These are phyloP conservation scores for Aplysina aerophoba DNA, from an alignment of 37 sponge, comb jelly and placozoan species.

Conservation along the genomic window DNA sequence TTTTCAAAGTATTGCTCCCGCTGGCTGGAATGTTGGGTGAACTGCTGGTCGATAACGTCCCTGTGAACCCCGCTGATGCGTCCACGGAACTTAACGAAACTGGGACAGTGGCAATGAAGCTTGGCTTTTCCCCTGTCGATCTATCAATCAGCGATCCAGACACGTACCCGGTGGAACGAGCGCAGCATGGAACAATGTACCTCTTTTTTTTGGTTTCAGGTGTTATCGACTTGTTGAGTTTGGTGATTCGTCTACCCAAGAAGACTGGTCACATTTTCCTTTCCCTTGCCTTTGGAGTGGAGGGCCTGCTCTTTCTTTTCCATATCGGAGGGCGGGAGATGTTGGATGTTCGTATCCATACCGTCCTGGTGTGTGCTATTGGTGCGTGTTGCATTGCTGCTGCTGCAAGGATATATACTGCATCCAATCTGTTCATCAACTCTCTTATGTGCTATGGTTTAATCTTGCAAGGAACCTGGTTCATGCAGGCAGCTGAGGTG, in stretches of 20 bases:
- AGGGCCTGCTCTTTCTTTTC: constrained; percentile 62
- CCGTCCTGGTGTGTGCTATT: constrained; percentile 37
- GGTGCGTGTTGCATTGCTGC: constrained; percentile 37
- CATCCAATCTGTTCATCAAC: constrained; percentile 57
- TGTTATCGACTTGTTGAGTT: constrained; percentile 43
- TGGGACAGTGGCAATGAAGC: constrained; percentile 6
- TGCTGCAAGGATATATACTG: constrained; percentile 21
- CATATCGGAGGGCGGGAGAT: constrained; percentile 39
- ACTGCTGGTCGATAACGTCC: constrained; percentile 9
- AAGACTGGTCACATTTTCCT: constrained; percentile 47
- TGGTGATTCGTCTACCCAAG: constrained; percentile 39
- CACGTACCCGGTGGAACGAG: constrained; percentile 4
- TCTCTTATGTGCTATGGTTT: constrained; percentile 34
- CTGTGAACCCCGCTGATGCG: too few relatives aligned
- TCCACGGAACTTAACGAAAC: too few relatives aligned
- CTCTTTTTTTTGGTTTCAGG: constrained; percentile 59
- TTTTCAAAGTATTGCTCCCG: constrained; percentile 45
- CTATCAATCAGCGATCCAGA: neutral
- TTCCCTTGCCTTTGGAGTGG: constrained; percentile 48
- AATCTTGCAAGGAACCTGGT: constrained; percentile 68
- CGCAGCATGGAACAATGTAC: constrained; percentile 72
- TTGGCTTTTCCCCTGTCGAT: constrained; percentile 9
- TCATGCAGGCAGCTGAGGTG: constrained; percentile 53
- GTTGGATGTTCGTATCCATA: constrained; percentile 42
- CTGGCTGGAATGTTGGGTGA: constrained; percentile 54